Conservation (phyloP, 2,888 invertebrate species). For the Protophormia terraenovae region DNA sequence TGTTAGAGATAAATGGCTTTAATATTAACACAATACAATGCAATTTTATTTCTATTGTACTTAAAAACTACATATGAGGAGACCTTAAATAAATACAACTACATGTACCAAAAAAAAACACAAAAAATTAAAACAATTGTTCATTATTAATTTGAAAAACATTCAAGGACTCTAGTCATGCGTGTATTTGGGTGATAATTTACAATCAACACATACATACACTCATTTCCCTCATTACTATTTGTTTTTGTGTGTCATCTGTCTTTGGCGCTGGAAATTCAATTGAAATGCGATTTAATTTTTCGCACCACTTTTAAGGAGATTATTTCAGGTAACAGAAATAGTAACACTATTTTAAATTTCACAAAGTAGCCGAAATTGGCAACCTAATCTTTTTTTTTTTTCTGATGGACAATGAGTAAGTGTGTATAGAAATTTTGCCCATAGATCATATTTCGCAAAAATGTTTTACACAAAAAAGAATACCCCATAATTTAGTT, state of each 20-base stretch:
- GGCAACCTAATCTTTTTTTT: slow-evolving; percentile 42
- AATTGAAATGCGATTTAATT: slow-evolving; percentile 56
- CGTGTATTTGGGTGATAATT: slow-evolving; percentile 58
- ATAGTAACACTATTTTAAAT: slow-evolving; percentile 21
- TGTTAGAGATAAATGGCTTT: slow-evolving; percentile 32
- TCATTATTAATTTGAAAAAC: slow-evolving; percentile 55
- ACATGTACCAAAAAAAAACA: neutral
- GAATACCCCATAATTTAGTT: neutral
- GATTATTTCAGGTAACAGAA: slow-evolving; percentile 63
- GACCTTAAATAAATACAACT: no score
- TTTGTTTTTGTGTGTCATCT: slow-evolving; percentile 26
- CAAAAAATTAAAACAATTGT: slow-evolving; percentile 43
- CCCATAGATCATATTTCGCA: slow-evolving; percentile 10
- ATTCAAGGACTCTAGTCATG: slow-evolving; percentile 64
- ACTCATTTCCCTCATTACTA: slow-evolving; percentile 18
- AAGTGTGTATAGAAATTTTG: neutral
- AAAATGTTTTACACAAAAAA: neutral
- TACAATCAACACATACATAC: slow-evolving; percentile 48
- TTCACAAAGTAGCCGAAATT: slow-evolving; percentile 7
- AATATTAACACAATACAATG: slow-evolving; percentile 30
- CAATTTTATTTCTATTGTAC: slow-evolving; percentile 12
- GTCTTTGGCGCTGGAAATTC: slow-evolving; percentile 27
- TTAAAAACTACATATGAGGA: no score
- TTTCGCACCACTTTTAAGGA: slow-evolving; percentile 64
- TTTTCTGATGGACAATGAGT: neutral